Base-by-base conservation (phyloP, 1,140 invertebrate species). In the Ceratina australensis region DNA sequence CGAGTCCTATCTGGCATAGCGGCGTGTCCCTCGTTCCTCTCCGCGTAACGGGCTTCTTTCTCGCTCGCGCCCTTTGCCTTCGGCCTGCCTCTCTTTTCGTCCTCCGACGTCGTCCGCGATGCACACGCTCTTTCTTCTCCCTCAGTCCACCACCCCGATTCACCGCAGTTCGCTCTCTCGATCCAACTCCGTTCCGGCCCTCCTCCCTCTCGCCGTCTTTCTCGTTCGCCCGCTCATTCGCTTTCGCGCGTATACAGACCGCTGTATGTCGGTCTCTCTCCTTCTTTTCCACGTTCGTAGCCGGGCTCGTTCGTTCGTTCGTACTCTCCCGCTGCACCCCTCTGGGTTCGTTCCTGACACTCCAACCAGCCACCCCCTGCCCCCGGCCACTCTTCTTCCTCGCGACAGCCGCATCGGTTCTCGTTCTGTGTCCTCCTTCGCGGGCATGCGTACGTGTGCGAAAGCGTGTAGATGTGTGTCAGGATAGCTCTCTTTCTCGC, bases 401-500 rank as follows among this genome's bases (percentile, higher is more conserved):
- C 82, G 73, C 82, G 83, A 86, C 79, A 86, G 85, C 78, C 84
- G 78, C 83, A 83, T 80, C 80, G 73, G 71, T 79, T 83, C 81
- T 73, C 81, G 60, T 69, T 82, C 75, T 50, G 60, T 60, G 59
- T 72, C 28, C 33, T 56, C 67, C 26, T 50, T 33, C 1, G 7
- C 49, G 59, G 12, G 26, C 26, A n/a, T n/a, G 16, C 49, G 26
- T 16, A 12, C 4, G 16, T 3, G 50, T n/a, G 49, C 2, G 63
- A 49, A n/a, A 26, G 16, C 22, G 65, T 15, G 20, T 65, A n/a
- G 15, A 71, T n/a, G 68, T 71, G 68, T 71, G 54, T 71, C 59
- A 28, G 26, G 47, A n/a, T 57, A 57, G 47, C 66, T 77, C 79
- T 77, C 60, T 67, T 60, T 80, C 67, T 72, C 74, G 56, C 74